Evolutionary conservation across 2,888 invertebrate species (phyloP).

Genomic region (Pardosa pseudoannulata): DNA sequence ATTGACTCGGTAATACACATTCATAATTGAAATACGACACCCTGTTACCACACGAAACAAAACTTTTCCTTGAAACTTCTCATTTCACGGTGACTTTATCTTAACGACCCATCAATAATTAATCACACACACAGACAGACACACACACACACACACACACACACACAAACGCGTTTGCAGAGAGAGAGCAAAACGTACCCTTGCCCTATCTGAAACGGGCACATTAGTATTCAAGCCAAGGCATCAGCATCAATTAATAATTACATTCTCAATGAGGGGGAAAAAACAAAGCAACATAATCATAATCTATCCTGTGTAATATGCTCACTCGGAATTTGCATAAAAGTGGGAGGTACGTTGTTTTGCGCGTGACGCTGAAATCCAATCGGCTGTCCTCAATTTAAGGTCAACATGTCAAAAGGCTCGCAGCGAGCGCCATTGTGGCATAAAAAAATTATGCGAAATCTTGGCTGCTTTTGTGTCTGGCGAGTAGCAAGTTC

Average conservation of each 20-base stretch:
- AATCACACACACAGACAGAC: background rate
- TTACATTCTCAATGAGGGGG: conserved; percentile 20
- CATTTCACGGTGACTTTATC: conserved; percentile 10
- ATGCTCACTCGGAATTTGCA: conserved; percentile 53
- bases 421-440: conserved; percentile 18
- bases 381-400: conserved; percentile 60
- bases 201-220: background rate
- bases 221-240: conserved; percentile 42
- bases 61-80: background rate
- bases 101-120: background rate
- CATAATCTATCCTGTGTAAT: conserved; percentile 46
- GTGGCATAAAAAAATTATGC: conserved; percentile 25
- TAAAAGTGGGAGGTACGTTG: conserved; percentile 61
- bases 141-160: background rate
- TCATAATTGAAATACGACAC: background rate
- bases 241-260: conserved; percentile 47
- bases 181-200: background rate
- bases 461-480: background rate
- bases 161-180: background rate
- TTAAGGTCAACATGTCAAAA: conserved; percentile 54
- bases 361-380: conserved; percentile 51
- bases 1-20: background rate
- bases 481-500: background rate
- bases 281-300: conserved; percentile 18
- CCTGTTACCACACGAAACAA: background rate